Evolutionary conservation across 2,888 invertebrate species (phyloP), one percentile per base, ranked within the genome.

Genomic region (Taenaris catops): DNA sequence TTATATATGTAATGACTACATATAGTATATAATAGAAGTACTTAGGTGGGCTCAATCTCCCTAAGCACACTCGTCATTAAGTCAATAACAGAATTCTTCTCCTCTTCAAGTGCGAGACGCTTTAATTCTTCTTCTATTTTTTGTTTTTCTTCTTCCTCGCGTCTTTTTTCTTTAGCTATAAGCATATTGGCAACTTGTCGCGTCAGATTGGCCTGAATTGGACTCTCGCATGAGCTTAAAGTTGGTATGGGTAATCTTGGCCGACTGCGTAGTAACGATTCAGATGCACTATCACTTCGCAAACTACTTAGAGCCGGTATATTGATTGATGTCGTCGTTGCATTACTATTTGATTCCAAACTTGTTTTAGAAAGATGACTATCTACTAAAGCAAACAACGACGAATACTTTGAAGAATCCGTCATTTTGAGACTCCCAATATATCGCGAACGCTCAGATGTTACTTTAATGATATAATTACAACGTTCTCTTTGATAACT

Each of bases 161-260:
- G 57, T 36, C 60, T 64, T 16, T 58, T 55, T 42, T 80, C 75
- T 53, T 70, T 75, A 1, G 76, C 71, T 52, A 67, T 73, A 18
- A 81, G 56, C 79, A 81, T 83, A 37, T 81, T 83, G 1, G 67
- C 63, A 2, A 83, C 53, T 51, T 81, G 83, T 48, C 63, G 61
- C 1, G 71, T 66, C 1, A 79, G 55, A 6, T 74, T 56, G 27
- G 51, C 58, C 8, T 54, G 58, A 19, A 74, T 74, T 2, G 70
- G 60, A 34, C 63, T 68, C 3, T 60, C 55, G 9, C 56, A 58
- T 2, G 56, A 41, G 14, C 46, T 53, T 17, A 75, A 57, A 1
- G 61, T 58, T 2, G 79, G 75, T 23, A 73, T 51, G 1, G 67
- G 63, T 17, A 76, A 41, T 21, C 63, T 60, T 28, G 55, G 62